phyloP scores from a whole-genome alignment of 2,797 vertebrate species.

The Pangasius krempfi region DNA sequence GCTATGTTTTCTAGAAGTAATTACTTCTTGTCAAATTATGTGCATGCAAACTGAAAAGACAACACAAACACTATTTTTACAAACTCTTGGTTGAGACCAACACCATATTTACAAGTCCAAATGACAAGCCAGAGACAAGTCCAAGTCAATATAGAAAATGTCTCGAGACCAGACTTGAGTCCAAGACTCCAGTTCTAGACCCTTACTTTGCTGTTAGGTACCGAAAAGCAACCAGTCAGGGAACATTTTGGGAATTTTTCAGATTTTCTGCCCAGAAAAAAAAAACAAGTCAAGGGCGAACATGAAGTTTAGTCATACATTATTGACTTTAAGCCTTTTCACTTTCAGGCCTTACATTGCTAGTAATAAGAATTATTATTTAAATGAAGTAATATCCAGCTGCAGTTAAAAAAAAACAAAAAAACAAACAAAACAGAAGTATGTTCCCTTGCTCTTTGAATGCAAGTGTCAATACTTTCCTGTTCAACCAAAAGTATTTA shows the following conservation, averaged over 20 bases:
- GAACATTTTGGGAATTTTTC: neutral
- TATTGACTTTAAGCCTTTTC: neutral
- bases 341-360: neutral
- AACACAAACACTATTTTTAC: no score
- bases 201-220: neutral
- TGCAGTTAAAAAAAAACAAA: no score
- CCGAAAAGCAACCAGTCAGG: neutral
- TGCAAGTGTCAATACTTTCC: neutral
- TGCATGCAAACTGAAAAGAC: no score
- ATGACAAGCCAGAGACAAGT: neutral
- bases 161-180: no score
- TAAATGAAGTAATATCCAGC: no score
- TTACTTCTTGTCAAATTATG: no score
- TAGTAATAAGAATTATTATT: neutral
- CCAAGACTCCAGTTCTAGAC: neutral
- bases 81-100: no score
- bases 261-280: no score
- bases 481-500: neutral
- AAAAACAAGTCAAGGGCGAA: neutral
- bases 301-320: no score
- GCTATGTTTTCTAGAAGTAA: neutral
- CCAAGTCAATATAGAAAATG: no score
- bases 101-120: no score
- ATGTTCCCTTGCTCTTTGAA: neutral
- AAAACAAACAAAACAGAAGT: no score